phyloP scores from a whole-genome alignment of 2,888 invertebrate species.

The Cerastis leucographa region DNA sequence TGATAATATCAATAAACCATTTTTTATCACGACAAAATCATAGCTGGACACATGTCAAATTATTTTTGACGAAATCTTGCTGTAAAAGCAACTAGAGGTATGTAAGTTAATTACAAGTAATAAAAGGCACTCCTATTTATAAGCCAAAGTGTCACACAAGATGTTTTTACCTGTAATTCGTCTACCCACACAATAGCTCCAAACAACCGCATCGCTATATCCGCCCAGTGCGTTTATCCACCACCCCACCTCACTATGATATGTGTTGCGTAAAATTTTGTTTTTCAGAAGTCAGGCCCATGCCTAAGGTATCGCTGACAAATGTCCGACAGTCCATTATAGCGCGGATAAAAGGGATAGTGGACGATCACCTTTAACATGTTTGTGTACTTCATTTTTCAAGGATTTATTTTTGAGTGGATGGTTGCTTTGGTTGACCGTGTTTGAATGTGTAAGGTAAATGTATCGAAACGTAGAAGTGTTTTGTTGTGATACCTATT shows the following conservation, averaged over 20 bases:
- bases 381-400: conserved; percentile 62
- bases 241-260: conserved; percentile 85
- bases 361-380: conserved; percentile 67
- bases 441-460: conserved; percentile 6
- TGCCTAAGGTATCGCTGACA: conserved; percentile 84
- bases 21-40: not conserved
- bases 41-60: not conserved
- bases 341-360: conserved; percentile 72
- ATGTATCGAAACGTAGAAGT: not conserved
- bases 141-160: not conserved
- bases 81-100: not conserved
- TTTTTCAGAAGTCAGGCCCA: conserved; percentile 84
- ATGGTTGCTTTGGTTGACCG: conserved; percentile 10
- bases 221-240: conserved; percentile 75
- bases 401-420: conserved; percentile 57
- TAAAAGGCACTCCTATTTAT: not conserved
- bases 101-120: not conserved
- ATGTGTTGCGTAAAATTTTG: conserved; percentile 90
- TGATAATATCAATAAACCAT: not conserved
- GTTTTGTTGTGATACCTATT: not conserved
- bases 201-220: conserved; percentile 52
- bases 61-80: not conserved
- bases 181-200: not conserved
- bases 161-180: not conserved
- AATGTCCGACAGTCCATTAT: conserved; percentile 86